Base-by-base conservation (phyloP, 2,797 vertebrate species). In the Alca torda region DNA sequence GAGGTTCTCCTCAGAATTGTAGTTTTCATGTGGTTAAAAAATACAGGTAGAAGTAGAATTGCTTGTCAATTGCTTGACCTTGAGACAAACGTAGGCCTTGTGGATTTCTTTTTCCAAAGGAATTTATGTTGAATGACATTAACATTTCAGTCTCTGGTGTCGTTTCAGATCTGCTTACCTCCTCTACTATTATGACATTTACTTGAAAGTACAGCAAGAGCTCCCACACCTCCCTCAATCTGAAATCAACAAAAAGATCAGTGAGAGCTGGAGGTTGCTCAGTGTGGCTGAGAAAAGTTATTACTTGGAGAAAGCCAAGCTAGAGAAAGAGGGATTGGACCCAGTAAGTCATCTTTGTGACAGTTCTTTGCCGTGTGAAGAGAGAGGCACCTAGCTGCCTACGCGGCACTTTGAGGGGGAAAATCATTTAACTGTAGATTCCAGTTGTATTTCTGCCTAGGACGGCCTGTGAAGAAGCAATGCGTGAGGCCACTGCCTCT, bases 161-260 rank as follows among this genome's bases (percentile, higher is more conserved):
- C 23, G 11, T 96, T 96, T 89, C 97, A 99, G 99, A 95, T 99
- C 99, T 63, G 99, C 99, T 77, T 99, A 99, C 91, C 98, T 99
- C 69, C 98, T 99, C 7, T 99, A 99, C 97, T 99, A 99, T 97
- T 99, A 99, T 7, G 99, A 99, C 68, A 99, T 99, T 92, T 99
- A 99, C 94, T 98, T 99, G 98, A 98, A 99, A 92, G 99, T 99
- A 86, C 99, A 99, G 90, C 99, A 99, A 83, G 99, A 99, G 92
- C 98, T 99, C 28, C 99, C 99, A 2, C 99, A 99, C 93, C 98
- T 99, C 88, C 99, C 99, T 35, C 99, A 99, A 75, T 99, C 99
- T 23, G 99, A 99, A 98, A 99, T 99, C 97, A 99, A 99, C 98
- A 99, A 99, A 97, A 99, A 99, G 80, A 99, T 99, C 95, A 99